These are phyloP conservation scores for Villa cingulata DNA, from an alignment of 2,888 invertebrate species.

Conservation along the genomic window DNA sequence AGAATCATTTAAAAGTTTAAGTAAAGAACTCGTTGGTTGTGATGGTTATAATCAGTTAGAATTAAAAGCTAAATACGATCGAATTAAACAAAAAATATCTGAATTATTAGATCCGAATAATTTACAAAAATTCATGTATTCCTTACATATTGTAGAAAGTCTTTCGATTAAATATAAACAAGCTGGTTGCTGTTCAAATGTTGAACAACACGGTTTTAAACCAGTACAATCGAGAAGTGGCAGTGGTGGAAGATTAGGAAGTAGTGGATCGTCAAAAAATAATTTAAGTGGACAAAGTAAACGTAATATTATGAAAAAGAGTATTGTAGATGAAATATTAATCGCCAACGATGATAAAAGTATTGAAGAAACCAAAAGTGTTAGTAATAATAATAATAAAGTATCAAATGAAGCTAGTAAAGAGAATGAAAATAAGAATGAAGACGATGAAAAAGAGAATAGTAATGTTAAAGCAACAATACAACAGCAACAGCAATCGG, in stretches of 20 bases:
- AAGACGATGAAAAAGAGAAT: slow-evolving; percentile 13
- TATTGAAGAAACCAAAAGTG: not conserved
- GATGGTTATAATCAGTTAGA: slow-evolving; percentile 24
- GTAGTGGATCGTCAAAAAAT: not conserved
- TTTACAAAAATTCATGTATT: slow-evolving; percentile 91
- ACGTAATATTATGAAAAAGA: not conserved
- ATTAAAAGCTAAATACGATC: slow-evolving; percentile 27
- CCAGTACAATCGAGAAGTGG: slow-evolving; percentile 15
- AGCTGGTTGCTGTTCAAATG: not conserved
- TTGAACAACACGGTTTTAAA: slow-evolving; percentile 4
- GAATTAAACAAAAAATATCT: slow-evolving; percentile 39
- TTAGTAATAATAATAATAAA: not conserved
- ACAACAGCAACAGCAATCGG: slow-evolving; percentile 10
- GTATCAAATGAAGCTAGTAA: not conserved
- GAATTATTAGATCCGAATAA: slow-evolving; percentile 75
- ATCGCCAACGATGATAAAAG: not conserved
- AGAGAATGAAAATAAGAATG: slow-evolving; percentile 4
- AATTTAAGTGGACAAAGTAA: not conserved
- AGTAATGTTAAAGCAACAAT: not conserved
- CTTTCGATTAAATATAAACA: slow-evolving; percentile 31
- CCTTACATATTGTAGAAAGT: slow-evolving; percentile 78
- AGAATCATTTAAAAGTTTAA: slow-evolving; percentile 60
- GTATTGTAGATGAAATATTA: not conserved
- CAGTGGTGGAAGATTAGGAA: not conserved
- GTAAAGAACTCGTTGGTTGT: slow-evolving; percentile 34